A percentile compares a stretch with the other conserved stretches of the same genome.
phyloP scores from a whole-genome alignment of 2,888 invertebrate genomes.

The Tiliacea aurago region DNA sequence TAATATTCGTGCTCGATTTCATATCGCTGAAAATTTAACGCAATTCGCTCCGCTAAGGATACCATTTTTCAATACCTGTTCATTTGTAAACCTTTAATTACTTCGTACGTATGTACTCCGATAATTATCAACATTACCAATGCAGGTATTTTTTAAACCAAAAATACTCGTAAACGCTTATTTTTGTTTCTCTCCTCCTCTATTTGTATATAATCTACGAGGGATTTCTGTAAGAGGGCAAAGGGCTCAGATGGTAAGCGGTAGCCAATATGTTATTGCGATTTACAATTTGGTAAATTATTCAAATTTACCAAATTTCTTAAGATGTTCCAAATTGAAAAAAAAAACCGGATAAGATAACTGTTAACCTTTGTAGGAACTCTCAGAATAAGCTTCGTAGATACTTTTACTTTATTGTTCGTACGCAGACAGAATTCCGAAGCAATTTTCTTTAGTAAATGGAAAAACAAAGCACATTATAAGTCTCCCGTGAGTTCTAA shows the following conservation, averaged over 20 bases:
- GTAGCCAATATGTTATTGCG: slow-evolving; percentile 19
- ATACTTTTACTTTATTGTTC: slow-evolving; percentile 26
- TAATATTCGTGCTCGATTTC: background rate
- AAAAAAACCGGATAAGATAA: slow-evolving; percentile 1
- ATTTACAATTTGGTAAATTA: slow-evolving; percentile 31
- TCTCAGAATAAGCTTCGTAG: slow-evolving; percentile 19
- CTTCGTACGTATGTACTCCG: background rate
- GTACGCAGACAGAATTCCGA: slow-evolving; percentile 9
- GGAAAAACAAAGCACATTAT: slow-evolving; percentile 54
- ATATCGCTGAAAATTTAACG: background rate
- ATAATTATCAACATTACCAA: slow-evolving; percentile 5
- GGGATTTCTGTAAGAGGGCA: background rate
- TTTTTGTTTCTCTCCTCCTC: background rate
- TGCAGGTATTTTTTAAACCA: background rate
- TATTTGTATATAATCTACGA: background rate
- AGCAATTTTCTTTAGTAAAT: slow-evolving; percentile 45
- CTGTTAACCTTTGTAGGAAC: background rate
- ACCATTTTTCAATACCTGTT: background rate
- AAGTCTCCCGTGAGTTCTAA: slow-evolving; percentile 47
- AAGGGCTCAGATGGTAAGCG: slow-evolving; percentile 28
- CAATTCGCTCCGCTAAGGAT: background rate
- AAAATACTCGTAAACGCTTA: background rate
- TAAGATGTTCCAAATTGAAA: slow-evolving; percentile 27
- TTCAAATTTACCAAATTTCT: slow-evolving; percentile 15
- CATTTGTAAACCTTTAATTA: background rate